These are phyloP conservation scores for Lydus trimaculatus DNA, from an alignment of 2,888 invertebrate species.

Conservation along the genomic window DNA sequence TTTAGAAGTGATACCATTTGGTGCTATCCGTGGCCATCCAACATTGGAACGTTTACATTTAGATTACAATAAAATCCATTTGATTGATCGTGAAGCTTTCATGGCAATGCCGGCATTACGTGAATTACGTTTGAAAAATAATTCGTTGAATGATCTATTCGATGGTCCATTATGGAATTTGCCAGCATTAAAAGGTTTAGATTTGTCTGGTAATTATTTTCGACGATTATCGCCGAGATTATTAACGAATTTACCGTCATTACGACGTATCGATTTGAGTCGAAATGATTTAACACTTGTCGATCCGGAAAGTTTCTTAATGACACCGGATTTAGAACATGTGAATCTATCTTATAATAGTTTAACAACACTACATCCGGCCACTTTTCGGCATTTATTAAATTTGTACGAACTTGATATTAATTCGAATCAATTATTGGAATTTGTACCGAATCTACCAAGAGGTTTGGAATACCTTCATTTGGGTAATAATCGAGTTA, in stretches of 20 bases:
- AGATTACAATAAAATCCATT: constrained; percentile 77
- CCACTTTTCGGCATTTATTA: constrained; percentile 77
- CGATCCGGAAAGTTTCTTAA: constrained; percentile 76
- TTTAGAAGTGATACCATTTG: constrained; percentile 78
- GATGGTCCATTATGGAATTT: constrained; percentile 85
- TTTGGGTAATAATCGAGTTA: constrained; percentile 75
- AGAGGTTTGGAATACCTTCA: constrained; percentile 78
- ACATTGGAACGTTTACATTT: constrained; percentile 82
- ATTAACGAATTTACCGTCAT: constrained; percentile 76
- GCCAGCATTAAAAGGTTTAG: constrained; percentile 83
- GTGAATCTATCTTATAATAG: constrained; percentile 82
- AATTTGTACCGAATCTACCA: constrained; percentile 80
- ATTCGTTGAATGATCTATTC: constrained; percentile 77
- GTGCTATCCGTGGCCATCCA: constrained; percentile 79
- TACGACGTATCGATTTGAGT: constrained; percentile 79
- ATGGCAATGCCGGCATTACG: constrained; percentile 84
- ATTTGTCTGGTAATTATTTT: constrained; percentile 79
- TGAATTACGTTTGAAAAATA: constrained; percentile 82
- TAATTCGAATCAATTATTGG: constrained; percentile 74
- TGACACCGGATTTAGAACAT: constrained; percentile 76
- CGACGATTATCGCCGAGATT: constrained; percentile 74
- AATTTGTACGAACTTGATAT: constrained; percentile 82
- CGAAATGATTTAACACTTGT: constrained; percentile 74
- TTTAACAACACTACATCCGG: constrained; percentile 73
- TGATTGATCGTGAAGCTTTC: constrained; percentile 81